A percentile compares a stretch with the other conserved stretches of the same genome.
Evolutionary conservation across 2,797 vertebrate genomes (phyloP).

Genomic region (Enteromius afrohamiltoni): DNA sequence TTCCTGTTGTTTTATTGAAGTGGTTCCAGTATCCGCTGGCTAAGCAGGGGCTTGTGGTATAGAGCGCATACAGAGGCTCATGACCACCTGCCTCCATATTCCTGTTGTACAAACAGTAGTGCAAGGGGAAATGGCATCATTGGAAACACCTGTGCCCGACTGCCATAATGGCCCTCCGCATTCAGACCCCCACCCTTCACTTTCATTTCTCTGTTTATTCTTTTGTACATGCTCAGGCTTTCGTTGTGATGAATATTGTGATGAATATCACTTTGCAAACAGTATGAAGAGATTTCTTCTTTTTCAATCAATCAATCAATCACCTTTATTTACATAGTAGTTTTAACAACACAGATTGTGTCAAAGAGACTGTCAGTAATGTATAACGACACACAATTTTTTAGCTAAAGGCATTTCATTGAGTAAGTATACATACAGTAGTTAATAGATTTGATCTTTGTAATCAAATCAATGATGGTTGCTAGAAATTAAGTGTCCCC

Average conservation of each 20-base stretch:
- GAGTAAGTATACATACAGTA: too few species aligned
- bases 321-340: too few species aligned
- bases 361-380: too few species aligned
- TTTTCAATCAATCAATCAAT: neutral
- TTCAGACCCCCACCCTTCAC: too few species aligned
- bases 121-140: slow-evolving; percentile 54
- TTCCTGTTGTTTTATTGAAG: slow-evolving; percentile 50
- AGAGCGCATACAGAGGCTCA: slow-evolving; percentile 18
- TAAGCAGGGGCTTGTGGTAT: slow-evolving; percentile 2
- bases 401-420: too few species aligned
- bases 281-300: neutral
- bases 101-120: slow-evolving; percentile 58
- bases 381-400: too few species aligned
- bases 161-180: slow-evolving; percentile 34
- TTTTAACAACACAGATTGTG: too few species aligned
- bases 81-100: slow-evolving; percentile 59
- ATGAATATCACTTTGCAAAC: neutral
- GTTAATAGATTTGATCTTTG: too few species aligned
- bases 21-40: slow-evolving; percentile 42
- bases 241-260: too few species aligned
- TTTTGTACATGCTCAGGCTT: neutral
- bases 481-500: too few species aligned
- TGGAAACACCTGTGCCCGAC: slow-evolving; percentile 58
- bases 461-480: too few species aligned
- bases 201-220: slow-evolving; percentile 17